Evolutionary conservation across 2,888 invertebrate genomes (phyloP).

Genomic region (Ophioninae sp.): DNA sequence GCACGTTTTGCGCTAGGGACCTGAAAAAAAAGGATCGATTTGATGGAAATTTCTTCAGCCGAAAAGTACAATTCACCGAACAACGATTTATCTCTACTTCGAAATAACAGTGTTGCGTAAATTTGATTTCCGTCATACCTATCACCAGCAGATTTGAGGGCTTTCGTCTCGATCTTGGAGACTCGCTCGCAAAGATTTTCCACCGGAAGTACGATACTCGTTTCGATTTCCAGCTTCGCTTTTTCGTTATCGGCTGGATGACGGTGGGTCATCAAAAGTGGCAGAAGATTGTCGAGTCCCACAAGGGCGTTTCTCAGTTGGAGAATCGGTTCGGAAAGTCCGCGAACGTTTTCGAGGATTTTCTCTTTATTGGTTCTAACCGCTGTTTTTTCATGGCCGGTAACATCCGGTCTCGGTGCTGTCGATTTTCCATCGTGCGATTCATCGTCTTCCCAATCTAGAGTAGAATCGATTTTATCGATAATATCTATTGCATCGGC

Average conservation of each 20-base stretch:
- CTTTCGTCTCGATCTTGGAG: slow-evolving; percentile 73
- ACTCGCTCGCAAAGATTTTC: slow-evolving; percentile 75
- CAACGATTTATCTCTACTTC: neutral
- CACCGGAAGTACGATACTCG: slow-evolving; percentile 74
- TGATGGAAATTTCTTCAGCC: no score
- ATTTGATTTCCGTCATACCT: slow-evolving; percentile 40
- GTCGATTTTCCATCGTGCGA: slow-evolving; percentile 4
- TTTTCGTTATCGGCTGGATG: slow-evolving; percentile 64
- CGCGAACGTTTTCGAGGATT: slow-evolving; percentile 69
- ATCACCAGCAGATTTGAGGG: slow-evolving; percentile 73
- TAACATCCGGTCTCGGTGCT: slow-evolving; percentile 41
- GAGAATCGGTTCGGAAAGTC: slow-evolving; percentile 71
- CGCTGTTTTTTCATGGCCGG: slow-evolving; percentile 66
- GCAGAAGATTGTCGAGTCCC: slow-evolving; percentile 66
- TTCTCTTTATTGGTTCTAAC: slow-evolving; percentile 70
- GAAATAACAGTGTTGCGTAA: neutral
- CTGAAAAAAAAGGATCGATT: slow-evolving; percentile 22
- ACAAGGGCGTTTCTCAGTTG: slow-evolving; percentile 72
- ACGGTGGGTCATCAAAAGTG: slow-evolving; percentile 60
- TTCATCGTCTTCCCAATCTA: slow-evolving; percentile 46
- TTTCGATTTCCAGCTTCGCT: slow-evolving; percentile 67
- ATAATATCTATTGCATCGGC: slow-evolving; percentile 12
- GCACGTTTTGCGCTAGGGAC: slow-evolving; percentile 71
- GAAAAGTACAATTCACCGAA: neutral
- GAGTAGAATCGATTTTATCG: slow-evolving; percentile 29